Evolutionary conservation across 2,113 vertebrate genomes (phyloP).

Genomic region (Prinia subflava): DNA sequence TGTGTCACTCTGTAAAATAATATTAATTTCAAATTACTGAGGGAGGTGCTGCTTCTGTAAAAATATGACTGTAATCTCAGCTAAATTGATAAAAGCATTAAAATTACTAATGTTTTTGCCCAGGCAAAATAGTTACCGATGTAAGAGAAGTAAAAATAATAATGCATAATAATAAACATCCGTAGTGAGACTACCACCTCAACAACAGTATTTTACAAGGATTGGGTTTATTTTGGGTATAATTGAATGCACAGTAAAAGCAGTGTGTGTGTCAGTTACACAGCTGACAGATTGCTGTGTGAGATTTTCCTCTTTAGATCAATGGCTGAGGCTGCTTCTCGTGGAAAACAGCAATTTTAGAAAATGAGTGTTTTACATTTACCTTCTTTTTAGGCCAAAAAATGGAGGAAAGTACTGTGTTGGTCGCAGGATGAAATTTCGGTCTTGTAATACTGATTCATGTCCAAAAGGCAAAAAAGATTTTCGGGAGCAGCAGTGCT

Average conservation of each 20-base stretch:
- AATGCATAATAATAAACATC: background rate
- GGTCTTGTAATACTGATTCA: conserved; percentile 92
- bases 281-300: background rate
- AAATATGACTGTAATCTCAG: background rate
- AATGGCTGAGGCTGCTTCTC: background rate
- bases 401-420: conserved; percentile 94
- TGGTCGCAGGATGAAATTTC: conserved; percentile 96
- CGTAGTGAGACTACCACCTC: background rate
- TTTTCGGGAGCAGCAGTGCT: conserved; percentile 94
- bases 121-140: background rate
- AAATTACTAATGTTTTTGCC: background rate
- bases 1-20: background rate
- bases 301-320: background rate
- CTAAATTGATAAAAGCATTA: background rate
- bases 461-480: conserved; percentile 88
- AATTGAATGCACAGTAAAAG: background rate
- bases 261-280: background rate
- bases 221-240: background rate
- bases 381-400: conserved; percentile 80
- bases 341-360: background rate
- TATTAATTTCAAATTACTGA: background rate
- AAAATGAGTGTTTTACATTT: conserved; percentile 23
- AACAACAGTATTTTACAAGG: background rate
- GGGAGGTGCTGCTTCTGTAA: background rate
- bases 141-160: background rate